Percentiles rank a stretch among this genome's conserved stretches.
These are phyloP conservation scores for Porites australiensis DNA, from an alignment of 64 coral and sea anemone species.

Conservation along the genomic window DNA sequence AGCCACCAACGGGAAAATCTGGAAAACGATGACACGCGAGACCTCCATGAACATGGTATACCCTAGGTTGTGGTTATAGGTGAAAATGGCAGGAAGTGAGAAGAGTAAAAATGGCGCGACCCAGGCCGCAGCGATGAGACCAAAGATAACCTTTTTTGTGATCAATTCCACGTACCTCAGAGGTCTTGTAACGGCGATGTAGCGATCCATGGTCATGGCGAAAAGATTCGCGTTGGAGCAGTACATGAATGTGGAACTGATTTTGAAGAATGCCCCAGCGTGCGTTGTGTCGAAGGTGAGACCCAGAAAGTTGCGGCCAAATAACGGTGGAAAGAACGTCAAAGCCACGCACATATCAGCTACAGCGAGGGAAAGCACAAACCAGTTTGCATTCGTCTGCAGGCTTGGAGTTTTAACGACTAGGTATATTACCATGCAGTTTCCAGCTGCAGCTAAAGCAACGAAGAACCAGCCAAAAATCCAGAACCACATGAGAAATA, in stretches of 20 bases:
- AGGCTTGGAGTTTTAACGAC: neutral
- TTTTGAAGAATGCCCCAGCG: neutral
- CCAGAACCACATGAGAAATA: neutral
- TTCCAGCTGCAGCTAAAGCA: neutral
- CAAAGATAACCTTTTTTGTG: neutral
- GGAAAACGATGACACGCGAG: neutral
- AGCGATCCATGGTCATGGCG: constrained; percentile 7
- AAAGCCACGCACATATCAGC: constrained; percentile 25
- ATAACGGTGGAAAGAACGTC: neutral
- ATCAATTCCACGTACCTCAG: neutral
- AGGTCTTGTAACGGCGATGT: neutral
- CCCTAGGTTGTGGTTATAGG: neutral
- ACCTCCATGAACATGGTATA: constrained; percentile 6
- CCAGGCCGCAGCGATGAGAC: neutral
- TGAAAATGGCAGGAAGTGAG: neutral
- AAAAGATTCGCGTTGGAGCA: constrained; percentile 5
- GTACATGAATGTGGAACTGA: neutral
- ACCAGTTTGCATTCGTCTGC: constrained; percentile 43
- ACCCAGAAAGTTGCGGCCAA: neutral
- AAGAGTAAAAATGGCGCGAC: neutral
- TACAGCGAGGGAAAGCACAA: constrained; percentile 46
- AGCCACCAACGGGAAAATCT: neutral
- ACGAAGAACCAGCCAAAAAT: neutral
- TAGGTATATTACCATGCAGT: constrained; percentile 37
- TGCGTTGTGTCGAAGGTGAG: neutral